Evolutionary conservation across 2,888 invertebrate genomes (phyloP).

Genomic region (Ophion ellenae): DNA sequence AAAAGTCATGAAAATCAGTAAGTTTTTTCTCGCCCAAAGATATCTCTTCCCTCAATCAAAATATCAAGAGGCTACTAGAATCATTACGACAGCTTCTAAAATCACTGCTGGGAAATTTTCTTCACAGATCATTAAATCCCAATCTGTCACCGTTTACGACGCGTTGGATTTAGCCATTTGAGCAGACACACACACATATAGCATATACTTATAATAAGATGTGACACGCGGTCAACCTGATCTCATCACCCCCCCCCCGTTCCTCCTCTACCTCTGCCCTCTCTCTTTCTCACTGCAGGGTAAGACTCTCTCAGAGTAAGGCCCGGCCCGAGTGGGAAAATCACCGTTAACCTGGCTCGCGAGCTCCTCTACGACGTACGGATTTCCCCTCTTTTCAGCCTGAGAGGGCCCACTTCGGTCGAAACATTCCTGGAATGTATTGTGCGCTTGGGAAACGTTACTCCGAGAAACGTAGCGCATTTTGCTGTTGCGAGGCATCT

Average conservation of each 20-base stretch:
- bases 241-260: neutral
- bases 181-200: neutral
- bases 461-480: conserved; percentile 54
- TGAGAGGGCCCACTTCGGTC: conserved; percentile 67
- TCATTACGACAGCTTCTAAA: too few relatives aligned
- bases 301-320: conserved; percentile 29
- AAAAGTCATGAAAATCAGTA: too few relatives aligned
- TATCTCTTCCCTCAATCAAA: too few relatives aligned
- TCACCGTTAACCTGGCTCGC: conserved; percentile 77
- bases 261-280: neutral
- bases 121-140: too few relatives aligned
- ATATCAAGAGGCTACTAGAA: too few relatives aligned
- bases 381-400: conserved; percentile 62
- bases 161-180: neutral
- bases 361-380: conserved; percentile 45
- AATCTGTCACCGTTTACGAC: too few relatives aligned
- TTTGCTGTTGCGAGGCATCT: conserved; percentile 44
- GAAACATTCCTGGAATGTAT: conserved; percentile 80
- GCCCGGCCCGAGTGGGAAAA: conserved; percentile 68
- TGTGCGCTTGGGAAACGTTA: conserved; percentile 72
- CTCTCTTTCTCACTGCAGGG: conserved; percentile 9
- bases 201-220: conserved; percentile 5
- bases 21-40: too few relatives aligned
- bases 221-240: conserved; percentile 14
- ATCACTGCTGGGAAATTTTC: too few relatives aligned